Evolutionary conservation across 2,888 invertebrate genomes (phyloP).

Genomic region (Ptycholaimellus sp.): DNA sequence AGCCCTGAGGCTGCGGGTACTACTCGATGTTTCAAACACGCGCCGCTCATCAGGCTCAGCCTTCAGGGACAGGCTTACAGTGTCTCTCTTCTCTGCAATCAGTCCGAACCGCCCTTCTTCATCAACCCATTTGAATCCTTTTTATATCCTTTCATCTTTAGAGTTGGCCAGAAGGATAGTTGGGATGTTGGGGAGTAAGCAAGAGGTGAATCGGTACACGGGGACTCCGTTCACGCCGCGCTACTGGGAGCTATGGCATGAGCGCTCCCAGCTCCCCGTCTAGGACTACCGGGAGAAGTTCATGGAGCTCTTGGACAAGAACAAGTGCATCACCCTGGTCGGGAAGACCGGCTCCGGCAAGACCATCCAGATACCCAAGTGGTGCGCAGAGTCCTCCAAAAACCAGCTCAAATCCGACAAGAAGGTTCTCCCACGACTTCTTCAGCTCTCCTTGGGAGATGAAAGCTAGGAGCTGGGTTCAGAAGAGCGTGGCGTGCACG

Average conservation of each 20-base stretch:
- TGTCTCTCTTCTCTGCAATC: too few relatives aligned
- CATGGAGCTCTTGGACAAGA: conserved; percentile 61
- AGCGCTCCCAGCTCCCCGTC: conserved; percentile 67
- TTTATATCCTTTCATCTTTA: too few relatives aligned
- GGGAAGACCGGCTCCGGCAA: conserved; percentile 96
- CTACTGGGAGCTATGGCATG: conserved; percentile 61
- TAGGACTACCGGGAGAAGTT: conserved; percentile 89
- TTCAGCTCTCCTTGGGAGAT: too few relatives aligned
- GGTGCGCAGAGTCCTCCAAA: conserved; percentile 36
- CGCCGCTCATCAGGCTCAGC: too few relatives aligned
- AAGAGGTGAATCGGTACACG: conserved; percentile 54
- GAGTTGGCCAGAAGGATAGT: too few relatives aligned
- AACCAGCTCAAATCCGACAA: neutral
- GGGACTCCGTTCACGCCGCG: conserved; percentile 57
- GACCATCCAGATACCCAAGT: conserved; percentile 87
- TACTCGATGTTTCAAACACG: too few relatives aligned
- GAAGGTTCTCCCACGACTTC: neutral
- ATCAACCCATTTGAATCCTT: too few relatives aligned
- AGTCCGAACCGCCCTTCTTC: too few relatives aligned
- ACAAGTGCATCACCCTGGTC: conserved; percentile 43
- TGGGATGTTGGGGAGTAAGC: too few relatives aligned
- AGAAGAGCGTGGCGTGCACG: conserved; percentile 71
- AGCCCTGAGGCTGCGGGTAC: too few relatives aligned
- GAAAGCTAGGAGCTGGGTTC: too few relatives aligned
- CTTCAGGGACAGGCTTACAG: too few relatives aligned